Evolutionary conservation across 2,113 vertebrate species (phyloP), one percentile per base, ranked within the genome.

Genomic region (Cyprinodon tularosa): DNA sequence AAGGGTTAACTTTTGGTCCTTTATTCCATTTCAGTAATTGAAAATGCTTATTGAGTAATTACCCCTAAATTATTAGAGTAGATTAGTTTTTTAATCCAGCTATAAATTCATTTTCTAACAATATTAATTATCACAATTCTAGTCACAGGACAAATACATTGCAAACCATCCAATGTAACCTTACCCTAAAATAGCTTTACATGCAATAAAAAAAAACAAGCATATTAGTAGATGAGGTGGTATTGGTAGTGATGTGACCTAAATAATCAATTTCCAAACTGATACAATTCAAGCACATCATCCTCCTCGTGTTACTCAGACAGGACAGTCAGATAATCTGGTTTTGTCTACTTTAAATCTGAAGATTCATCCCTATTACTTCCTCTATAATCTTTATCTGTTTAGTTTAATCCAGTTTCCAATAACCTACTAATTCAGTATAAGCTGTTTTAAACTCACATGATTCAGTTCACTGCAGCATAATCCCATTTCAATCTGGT

Each of bases 401-500:
- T 62, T 74, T 66, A 45, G 4, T 79, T 42, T 80, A 84, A 86
- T 88, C 85, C 80, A 71, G 73, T 80, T 82, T 74, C 9, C 40
- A 76, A 71, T 78, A 86, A 88, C 82, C 79, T 80, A 74, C 66
- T 84, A 87, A 88, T 88, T 87, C 85, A 69, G 22, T 36, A 62
- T 88, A 83, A 89, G 89, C 83, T 79, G 72, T 87, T 84, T 90
- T 62, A 81, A 75, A 82, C 66, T 62, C 68, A 6, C 44, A 87
- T 82, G 79, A 89, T 88, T 76, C 88, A 86, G 75, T 88, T 87
- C 67, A 72, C 39, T 88, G 76, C 38, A 73, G 22, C 60, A 73
- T 83, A 83, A 88, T 90, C 82, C 80, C 78, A 79, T 86, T 88
- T 86, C 74, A 89, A 53, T 80, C 67, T 83, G 50, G 72, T 67